Percentiles rank a stretch among this genome's conserved stretches.
Evolutionary conservation across 2,888 invertebrate genomes (phyloP).

Genomic region (Pachliopta kotzebuea): DNA sequence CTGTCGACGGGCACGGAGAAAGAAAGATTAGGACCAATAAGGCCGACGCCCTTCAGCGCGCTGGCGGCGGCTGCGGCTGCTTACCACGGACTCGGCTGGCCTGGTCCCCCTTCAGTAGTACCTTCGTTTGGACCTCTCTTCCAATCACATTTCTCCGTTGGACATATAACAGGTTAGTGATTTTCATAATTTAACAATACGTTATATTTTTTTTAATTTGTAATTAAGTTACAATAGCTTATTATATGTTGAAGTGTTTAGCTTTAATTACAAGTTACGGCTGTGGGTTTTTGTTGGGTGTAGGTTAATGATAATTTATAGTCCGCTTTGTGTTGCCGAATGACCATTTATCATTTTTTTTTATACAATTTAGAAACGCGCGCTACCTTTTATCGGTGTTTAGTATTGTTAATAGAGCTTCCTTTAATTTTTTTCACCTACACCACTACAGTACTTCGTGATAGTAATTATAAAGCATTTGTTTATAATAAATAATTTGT

Average conservation of each 20-base stretch:
- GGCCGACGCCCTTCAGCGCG: constrained; percentile 89
- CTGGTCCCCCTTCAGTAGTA: constrained; percentile 78
- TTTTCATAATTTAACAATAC: not conserved
- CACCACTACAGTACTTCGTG: not conserved
- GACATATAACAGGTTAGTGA: constrained; percentile 68
- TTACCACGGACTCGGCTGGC: constrained; percentile 82
- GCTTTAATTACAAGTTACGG: constrained; percentile 6
- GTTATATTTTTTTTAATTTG: constrained; percentile 1
- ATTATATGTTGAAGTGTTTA: not conserved
- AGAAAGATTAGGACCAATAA: constrained; percentile 81
- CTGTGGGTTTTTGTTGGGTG: constrained; percentile 31
- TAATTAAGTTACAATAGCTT: constrained; percentile 4
- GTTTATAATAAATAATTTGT: not conserved
- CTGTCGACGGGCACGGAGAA: constrained; percentile 53
- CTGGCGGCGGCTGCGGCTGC: constrained; percentile 84
- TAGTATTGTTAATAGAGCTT: constrained; percentile 7
- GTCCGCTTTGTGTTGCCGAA: constrained; percentile 16
- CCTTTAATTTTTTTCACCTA: constrained; percentile 1
- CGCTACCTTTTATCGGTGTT: not conserved
- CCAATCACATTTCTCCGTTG: constrained; percentile 82
- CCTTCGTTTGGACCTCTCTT: constrained; percentile 84
- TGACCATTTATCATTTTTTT: constrained; percentile 28
- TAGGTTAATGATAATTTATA: constrained; percentile 24
- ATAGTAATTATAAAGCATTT: not conserved
- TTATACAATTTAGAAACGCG: constrained; percentile 8